Base-by-base conservation (phyloP, 2,888 invertebrate species). In the Lobophora halterata region DNA sequence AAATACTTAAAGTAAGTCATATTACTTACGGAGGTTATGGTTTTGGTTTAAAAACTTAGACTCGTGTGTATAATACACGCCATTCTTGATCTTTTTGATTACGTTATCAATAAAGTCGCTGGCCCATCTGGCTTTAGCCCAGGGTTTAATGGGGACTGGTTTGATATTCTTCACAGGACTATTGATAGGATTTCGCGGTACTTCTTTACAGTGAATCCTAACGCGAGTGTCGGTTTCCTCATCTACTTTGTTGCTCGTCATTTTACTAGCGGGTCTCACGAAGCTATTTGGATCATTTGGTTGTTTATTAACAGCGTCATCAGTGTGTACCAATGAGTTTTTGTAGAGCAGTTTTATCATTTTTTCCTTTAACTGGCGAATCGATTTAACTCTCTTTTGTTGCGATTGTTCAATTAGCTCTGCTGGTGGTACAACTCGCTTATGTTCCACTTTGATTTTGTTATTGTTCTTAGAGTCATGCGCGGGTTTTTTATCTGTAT, bases 71-170 rank as follows among this genome's bases (percentile, higher is more conserved):
- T 75, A 83, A 58, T 85, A 85, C 32, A 68, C 65, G 23, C 86
- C 86, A 44, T 46, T 65, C 28, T 65, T 71, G 11, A 86, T 66
- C 45, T 82, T 83, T 36, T 55, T 73, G 19, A 85, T 77, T 7
- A 86, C 70, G 38, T 69, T 80, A n/a, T 86, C 86, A 30, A 85
- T 74, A 28, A 80, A 75, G 27, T 82, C 79, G 51, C 71, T 81
- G 0, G 76, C 71, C 71, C 75, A 67, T 51, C 70, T 81, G 5
- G 65, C 63, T 60, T 74, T 82, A 5, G 70, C 52, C 72, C 76
- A 72, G 6, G 67, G 61, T 35, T 63, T 17, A 3, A n/a, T 2
- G 13, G 24, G 11, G 3, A 18, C 7, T 32, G 24, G 28, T 23
- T 39, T 45, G 3, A 16, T 30, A 1, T 17, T 12, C 2, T 23